phyloP scores from a whole-genome alignment of 2,113 vertebrate species.

The Anser cygnoides region DNA sequence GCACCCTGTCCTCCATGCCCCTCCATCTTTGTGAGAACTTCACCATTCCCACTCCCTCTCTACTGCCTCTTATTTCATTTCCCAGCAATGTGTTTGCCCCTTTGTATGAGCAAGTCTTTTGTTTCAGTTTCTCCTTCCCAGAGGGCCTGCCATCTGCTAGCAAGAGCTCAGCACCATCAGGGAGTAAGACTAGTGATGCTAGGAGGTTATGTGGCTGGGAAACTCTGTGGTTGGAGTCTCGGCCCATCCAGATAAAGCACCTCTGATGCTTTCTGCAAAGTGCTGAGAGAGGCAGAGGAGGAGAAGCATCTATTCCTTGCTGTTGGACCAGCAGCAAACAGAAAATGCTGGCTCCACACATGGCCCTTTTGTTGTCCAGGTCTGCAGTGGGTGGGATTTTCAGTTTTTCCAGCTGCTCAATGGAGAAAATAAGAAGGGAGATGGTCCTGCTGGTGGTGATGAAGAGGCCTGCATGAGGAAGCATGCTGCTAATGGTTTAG shows the following conservation, averaged over 20 bases:
- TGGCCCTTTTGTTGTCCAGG: neutral
- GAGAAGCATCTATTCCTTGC: neutral
- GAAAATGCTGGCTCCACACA: neutral
- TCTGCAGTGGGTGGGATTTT: neutral
- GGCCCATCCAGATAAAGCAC: neutral
- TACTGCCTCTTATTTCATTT: neutral
- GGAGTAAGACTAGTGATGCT: neutral
- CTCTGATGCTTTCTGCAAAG: neutral
- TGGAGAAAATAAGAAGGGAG: fast-evolving
- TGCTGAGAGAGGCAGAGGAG: neutral
- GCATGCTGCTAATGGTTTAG: neutral
- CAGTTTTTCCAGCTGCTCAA: neutral
- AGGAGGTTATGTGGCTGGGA: neutral
- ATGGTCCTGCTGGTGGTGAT: neutral
- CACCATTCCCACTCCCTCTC: neutral
- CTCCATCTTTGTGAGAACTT: neutral
- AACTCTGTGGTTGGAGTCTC: neutral
- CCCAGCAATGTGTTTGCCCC: neutral
- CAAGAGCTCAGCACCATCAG: neutral
- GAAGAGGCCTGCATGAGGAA: neutral
- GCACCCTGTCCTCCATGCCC: fast-evolving
- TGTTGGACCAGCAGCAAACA: neutral
- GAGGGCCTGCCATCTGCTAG: neutral
- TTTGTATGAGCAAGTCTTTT: neutral
- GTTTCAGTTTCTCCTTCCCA: neutral